Evolutionary conservation across 2,113 vertebrate genomes (phyloP).

Genomic region (Rhodinocichla rosea): DNA sequence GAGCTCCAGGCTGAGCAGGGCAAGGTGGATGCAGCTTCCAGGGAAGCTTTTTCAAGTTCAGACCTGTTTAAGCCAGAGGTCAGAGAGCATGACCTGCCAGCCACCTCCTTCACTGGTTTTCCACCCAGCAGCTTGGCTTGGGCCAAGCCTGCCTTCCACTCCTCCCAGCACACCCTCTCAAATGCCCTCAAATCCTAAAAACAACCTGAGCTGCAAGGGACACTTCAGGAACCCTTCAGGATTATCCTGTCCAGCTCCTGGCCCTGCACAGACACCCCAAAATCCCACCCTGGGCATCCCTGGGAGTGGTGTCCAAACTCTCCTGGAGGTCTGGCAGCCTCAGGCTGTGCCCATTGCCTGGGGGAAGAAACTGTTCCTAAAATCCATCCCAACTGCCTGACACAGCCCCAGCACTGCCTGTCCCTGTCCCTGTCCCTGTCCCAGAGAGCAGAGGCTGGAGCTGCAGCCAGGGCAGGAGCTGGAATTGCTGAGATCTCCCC

Average conservation of each 20-base stretch:
- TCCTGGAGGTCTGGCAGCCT: not conserved
- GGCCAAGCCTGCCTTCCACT: not conserved
- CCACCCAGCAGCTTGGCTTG: not conserved
- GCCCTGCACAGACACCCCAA: not conserved
- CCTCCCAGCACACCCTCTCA: not conserved
- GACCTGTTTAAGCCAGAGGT: not conserved
- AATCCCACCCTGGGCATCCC: not conserved
- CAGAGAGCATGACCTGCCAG: not conserved
- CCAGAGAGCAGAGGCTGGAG: not conserved
- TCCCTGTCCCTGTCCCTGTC: not conserved
- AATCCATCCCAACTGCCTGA: not conserved
- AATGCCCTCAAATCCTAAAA: not conserved
- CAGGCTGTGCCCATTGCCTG: not conserved
- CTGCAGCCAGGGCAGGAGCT: not conserved
- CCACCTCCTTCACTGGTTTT: not conserved
- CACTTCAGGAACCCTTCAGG: not conserved
- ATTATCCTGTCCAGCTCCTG: not conserved
- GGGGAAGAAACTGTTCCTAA: not conserved
- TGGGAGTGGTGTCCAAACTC: rapidly evolving
- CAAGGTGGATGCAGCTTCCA: not conserved
- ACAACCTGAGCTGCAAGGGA: not conserved
- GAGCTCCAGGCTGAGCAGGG: not conserved
- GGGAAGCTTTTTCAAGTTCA: not conserved
- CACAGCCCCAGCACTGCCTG: not conserved
- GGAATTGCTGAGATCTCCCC: not conserved